Evolutionary conservation across 2,888 invertebrate genomes (phyloP).

Genomic region (Tetranychus piercei): DNA sequence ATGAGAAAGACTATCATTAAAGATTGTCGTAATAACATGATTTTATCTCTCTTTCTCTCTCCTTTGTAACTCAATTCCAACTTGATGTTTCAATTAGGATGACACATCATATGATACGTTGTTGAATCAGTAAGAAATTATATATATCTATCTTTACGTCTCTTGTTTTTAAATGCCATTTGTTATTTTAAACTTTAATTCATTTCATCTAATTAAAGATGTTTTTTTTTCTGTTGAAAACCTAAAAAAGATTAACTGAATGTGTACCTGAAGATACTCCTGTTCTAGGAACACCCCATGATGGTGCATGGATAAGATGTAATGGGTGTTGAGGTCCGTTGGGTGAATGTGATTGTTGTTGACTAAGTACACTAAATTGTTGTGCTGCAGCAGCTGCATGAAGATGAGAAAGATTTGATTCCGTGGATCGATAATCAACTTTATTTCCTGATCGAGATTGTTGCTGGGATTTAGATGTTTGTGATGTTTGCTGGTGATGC

Average conservation of each 20-base stretch:
- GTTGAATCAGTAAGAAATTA: neutral
- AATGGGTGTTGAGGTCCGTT: neutral
- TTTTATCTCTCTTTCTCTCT: neutral
- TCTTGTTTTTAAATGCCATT: neutral
- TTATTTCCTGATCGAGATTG: slow-evolving; percentile 1
- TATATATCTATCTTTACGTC: neutral
- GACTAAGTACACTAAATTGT: neutral
- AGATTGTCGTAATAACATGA: neutral
- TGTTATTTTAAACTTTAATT: neutral
- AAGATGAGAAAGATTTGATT: neutral
- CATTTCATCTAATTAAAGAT: neutral
- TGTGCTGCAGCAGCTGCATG: neutral
- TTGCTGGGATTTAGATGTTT: neutral
- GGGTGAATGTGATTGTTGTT: neutral
- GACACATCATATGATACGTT: neutral
- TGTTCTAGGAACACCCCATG: neutral
- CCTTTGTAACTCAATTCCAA: neutral
- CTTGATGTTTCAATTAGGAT: neutral
- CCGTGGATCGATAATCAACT: neutral
- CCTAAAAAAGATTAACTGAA: neutral
- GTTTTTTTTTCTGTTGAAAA: too few relatives aligned
- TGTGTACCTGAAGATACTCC: neutral
- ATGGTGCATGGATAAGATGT: neutral
- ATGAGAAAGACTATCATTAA: neutral
- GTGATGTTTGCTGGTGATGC: neutral